Base-by-base conservation (phyloP, 2,113 vertebrate species). In the Hippocampus guttulatus region DNA sequence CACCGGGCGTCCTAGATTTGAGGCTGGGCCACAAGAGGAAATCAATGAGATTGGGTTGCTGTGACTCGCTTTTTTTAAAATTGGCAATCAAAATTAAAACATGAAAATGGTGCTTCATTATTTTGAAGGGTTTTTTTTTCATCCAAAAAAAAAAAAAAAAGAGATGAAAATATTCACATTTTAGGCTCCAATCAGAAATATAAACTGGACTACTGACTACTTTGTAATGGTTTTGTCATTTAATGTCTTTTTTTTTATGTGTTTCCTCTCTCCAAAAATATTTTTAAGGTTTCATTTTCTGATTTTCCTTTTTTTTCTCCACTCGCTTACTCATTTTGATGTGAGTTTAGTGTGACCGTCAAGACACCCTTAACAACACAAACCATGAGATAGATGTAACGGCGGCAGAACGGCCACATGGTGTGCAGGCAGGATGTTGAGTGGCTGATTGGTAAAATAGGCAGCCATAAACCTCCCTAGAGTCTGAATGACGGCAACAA, bases 391-490 rank as follows among this genome's bases (percentile, higher is more conserved):
- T 23, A 92, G 68, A 74, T 97, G 95, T 58, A 98, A 84, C 0
- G 96, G 93, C 38, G 92, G 93, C 61, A 98, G 85, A 20, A 94
- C 18, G 0, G 85, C 89, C 68, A 98, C 94, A 30, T 67, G 92
- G 81, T 99, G 97, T 0, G 97, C 91, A 0, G 97, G 96, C 21
- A 93, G 87, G 68, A 98, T 82, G 81, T 84, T 91, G 3, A 99
- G 93, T 0, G 86, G 85, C 58, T 91, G 92, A 81, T 96, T 95
- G 78, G 95, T 93, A 87, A 98, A 98, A 76, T 97, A 99, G 54
- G 95, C 91, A 0, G 95, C 95, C 97, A 99, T 98, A 88, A 98
- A 98, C 70, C 97, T 91, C 67, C 94, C 96, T 87, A 98, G 92
- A 47, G 92, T 93, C 82, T 77, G 94, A 76, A 98, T 78, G 43